Evolutionary conservation across 2,888 invertebrate species (phyloP), one percentile per base, ranked within the genome.

Genomic region (Rapana venosa): DNA sequence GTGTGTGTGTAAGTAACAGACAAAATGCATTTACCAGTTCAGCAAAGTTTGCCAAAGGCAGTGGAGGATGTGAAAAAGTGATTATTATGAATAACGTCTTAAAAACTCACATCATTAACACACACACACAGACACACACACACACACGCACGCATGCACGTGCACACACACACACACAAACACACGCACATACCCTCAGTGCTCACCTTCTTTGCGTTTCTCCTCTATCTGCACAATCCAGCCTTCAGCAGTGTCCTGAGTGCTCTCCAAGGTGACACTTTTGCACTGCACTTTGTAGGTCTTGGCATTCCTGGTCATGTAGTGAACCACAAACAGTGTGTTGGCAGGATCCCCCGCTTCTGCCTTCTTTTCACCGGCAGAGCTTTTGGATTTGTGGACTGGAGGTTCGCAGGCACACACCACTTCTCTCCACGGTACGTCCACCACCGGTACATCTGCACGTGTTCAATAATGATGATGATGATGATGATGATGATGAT

Each of bases 361-460:
- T 61, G 47, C 32, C 20, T 81, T 30, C 56, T n/a, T 35, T 4
- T 47, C 47, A 47, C 22, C 17, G 77, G 20, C 13, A 11, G 2
- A n/a, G 32, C 74, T 35, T 56, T 89, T 85, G 84, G 89, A 89
- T 66, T 88, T 88, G 85, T 74, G 70, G 70, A 36, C 35, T 0
- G 85, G 47, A 0, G 84, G 61, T 17, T 85, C 85, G 30, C 74
- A 85, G 47, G 89, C 89, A n/a, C 89, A 85, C 36, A 89, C 66
- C 26, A 89, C 84, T 22, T 89, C 89, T 74, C 84, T 70, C 89
- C 89, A 89, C 1, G 89, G 35, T 26, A 89, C 32, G 36, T 70
- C 47, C 36, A 89, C 13, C 36, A 89, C 89, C 17, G 85, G 47
- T 17, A 30, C 70, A 35, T 36, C 89, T 89, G 89, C 20, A 47